phyloP scores from a whole-genome alignment of 2,113 vertebrate genomes.

The Brienomyrus longianalis region DNA sequence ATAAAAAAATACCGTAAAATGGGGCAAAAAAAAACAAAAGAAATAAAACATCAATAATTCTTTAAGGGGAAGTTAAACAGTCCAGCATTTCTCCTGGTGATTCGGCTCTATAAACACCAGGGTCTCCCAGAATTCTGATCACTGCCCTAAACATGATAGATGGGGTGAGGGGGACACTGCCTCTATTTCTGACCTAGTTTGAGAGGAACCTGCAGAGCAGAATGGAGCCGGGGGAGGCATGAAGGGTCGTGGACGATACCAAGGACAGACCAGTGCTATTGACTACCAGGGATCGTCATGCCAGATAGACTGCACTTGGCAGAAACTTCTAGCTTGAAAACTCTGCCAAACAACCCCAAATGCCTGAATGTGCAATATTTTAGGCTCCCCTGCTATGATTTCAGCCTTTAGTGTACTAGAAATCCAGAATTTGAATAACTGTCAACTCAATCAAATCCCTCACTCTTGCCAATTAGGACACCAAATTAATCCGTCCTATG shows the following conservation, averaged over 20 bases:
- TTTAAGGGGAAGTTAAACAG: not conserved
- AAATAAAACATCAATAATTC: not conserved
- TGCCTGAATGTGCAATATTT: not conserved
- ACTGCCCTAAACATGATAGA: not conserved
- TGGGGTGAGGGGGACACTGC: not conserved
- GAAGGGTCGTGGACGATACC: not conserved
- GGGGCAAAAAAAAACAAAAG: not conserved
- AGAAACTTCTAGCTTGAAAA: not conserved
- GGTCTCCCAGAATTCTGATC: not conserved
- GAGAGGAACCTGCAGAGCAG: not conserved
- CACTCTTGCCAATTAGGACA: not conserved
- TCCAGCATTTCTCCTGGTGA: not conserved
- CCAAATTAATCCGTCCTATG: not conserved
- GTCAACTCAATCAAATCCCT: not conserved
- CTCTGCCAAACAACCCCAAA: not conserved
- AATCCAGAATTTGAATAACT: not conserved
- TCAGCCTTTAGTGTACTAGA: not conserved
- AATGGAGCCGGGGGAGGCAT: not conserved
- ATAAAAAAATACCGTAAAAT: not conserved
- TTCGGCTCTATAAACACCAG: not conserved
- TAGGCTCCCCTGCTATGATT: not conserved
- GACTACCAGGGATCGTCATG: not conserved
- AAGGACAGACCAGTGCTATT: not conserved
- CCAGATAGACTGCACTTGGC: not conserved
- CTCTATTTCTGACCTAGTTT: conserved; percentile 15